Base-by-base conservation (phyloP, 2,797 vertebrate genomes). In the Silurus aristotelis region DNA sequence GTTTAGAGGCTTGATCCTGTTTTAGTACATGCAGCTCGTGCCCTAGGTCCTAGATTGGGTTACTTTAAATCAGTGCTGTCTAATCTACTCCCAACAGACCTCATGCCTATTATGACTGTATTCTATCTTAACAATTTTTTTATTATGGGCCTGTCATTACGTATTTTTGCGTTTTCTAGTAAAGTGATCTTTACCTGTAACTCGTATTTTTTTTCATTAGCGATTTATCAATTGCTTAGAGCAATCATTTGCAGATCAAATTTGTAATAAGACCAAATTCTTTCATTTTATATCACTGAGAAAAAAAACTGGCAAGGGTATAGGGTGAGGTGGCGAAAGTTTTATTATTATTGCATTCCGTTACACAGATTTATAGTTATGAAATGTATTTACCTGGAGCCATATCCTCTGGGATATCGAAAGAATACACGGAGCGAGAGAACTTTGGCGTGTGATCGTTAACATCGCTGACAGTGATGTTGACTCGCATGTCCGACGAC, bases 371-470 rank as follows among this genome's bases (percentile, higher is more conserved):
- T 15, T 64, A 80, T 52, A 22, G 55, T 19, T 48, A 25, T 20
- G 7, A 67, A 81, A 68, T 14, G 25, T 22, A 1, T 55, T 84
- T 94, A 99, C 98, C 98, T 90, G 98, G 95, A 2, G 96, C 91
- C 72, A 93, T 96, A 88, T 99, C 98, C 86, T 99, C 98, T 0
- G 96, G 94, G 84, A 99, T 94, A 78, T 99, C 97, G 0, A 99
- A 99, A 2, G 97, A 98, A 86, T 99, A 99, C 0, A 96, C 96
- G 0, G 92, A 91, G 10, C 96, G 96, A 75, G 97, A 97, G 95
- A 99, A 99, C 84, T 90, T 95, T 20, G 98, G 98, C 1, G 92
- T 95, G 89, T 99, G 98, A 92, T 99, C 98, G 2, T 99, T 99
- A 48, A 99, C 92, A 1, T 99, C 98, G 2, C 97, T 96, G 80